Evolutionary conservation across 2,113 vertebrate species (phyloP).

Genomic region (Bombycilla garrulus): DNA sequence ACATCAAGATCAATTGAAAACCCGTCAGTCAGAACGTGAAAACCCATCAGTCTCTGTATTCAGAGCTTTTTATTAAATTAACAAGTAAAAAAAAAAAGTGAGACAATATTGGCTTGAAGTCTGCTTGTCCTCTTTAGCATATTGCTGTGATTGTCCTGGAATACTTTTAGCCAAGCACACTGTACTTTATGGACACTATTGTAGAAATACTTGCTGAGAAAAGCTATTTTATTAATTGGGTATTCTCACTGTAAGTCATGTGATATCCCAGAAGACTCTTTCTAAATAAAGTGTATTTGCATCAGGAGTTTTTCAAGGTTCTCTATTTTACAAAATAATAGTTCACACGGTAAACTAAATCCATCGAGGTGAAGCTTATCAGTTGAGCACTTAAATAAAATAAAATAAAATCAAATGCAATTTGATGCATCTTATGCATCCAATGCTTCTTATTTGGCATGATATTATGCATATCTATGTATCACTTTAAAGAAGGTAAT

Average conservation of each 20-base stretch:
- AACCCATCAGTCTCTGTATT: constrained; percentile 36
- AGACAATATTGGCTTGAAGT: constrained; percentile 44
- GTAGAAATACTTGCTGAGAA: constrained; percentile 58
- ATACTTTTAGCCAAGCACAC: constrained; percentile 23
- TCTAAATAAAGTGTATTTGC: constrained; percentile 63
- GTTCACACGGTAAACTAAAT: constrained; percentile 21
- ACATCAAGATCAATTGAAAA: constrained; percentile 18
- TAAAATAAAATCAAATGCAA: neutral
- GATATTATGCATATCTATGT: constrained; percentile 21
- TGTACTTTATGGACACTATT: constrained; percentile 39
- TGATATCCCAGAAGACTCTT: constrained; percentile 54
- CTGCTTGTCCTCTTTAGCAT: constrained; percentile 36
- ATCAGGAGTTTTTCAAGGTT: constrained; percentile 60
- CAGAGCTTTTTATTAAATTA: constrained; percentile 63
- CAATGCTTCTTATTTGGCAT: constrained; percentile 1
- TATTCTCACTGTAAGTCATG: constrained; percentile 54
- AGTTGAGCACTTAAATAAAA: constrained; percentile 48
- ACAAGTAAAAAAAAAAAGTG: neutral
- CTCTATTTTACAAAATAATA: constrained; percentile 50
- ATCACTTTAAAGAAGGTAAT: constrained; percentile 30
- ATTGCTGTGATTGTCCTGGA: constrained; percentile 29
- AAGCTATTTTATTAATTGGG: constrained; percentile 67
- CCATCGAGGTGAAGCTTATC: constrained; percentile 3
- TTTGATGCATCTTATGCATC: neutral
- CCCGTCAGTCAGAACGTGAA: constrained; percentile 26